These are phyloP conservation scores for Porites evermanni DNA, from an alignment of 92 coral and sea anemone genomes.

Conservation along the genomic window DNA sequence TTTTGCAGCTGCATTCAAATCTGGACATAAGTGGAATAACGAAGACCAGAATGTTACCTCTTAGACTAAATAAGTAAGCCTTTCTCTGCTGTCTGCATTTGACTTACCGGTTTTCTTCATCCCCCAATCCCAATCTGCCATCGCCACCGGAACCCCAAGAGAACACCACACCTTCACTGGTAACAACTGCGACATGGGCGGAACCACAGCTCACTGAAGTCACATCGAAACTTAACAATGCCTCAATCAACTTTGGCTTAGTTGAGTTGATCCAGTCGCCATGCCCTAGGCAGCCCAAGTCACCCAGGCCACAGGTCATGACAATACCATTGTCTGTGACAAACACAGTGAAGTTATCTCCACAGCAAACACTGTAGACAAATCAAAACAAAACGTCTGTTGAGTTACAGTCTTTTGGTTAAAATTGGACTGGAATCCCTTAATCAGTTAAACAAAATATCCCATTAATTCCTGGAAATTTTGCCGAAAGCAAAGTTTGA, in stretches of 20 bases:
- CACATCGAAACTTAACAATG: slow-evolving; percentile 92
- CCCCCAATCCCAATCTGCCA: slow-evolving; percentile 98
- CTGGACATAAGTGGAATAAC: no score
- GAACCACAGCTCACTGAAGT: slow-evolving; percentile 93
- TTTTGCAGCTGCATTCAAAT: no score
- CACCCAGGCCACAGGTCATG: slow-evolving; percentile 98
- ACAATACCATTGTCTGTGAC: slow-evolving; percentile 99
- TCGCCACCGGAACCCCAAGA: slow-evolving; percentile 97
- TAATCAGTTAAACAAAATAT: no score
- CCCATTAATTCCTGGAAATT: no score
- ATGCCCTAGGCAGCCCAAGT: slow-evolving; percentile 95
- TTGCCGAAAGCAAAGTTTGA: no score
- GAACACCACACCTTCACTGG: slow-evolving; percentile 95
- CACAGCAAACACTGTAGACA: slow-evolving; percentile 82
- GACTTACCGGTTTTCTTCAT: slow-evolving; percentile 92
- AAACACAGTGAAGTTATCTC: slow-evolving; percentile 91
- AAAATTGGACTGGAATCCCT: no score
- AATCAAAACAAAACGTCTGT: neutral
- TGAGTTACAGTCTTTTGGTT: neutral
- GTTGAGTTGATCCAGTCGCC: slow-evolving; percentile 92
- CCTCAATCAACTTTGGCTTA: slow-evolving; percentile 97
- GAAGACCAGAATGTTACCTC: no score
- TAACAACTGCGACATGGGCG: slow-evolving; percentile 91
- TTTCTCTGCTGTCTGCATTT: neutral
- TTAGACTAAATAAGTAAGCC: no score